These are phyloP conservation scores for Hetaerina titia DNA, from an alignment of 2,888 invertebrate species.

Conservation along the genomic window DNA sequence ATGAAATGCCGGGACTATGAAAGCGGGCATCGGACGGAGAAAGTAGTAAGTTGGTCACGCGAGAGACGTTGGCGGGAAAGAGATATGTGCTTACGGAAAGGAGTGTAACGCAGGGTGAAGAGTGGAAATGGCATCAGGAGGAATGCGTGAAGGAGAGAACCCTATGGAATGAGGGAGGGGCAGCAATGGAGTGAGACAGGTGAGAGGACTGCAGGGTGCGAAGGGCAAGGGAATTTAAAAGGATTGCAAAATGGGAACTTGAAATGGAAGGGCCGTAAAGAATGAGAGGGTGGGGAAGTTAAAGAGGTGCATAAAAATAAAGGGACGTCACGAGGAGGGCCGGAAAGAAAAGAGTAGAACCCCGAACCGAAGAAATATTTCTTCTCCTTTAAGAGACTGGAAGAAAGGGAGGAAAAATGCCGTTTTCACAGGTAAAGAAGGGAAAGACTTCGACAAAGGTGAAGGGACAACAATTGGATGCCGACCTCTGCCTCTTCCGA, in stretches of 20 bases:
- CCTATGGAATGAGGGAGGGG: not conserved
- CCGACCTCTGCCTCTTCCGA: not conserved
- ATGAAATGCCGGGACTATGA: not conserved
- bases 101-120: not conserved
- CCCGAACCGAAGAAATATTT: conserved; percentile 41
- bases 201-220: not conserved
- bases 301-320: conserved; percentile 46
- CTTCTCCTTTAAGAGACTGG: conserved; percentile 63
- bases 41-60: not conserved
- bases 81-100: not conserved
- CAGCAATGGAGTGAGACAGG: not conserved
- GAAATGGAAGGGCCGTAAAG: conserved; percentile 48
- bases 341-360: not conserved
- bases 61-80: not conserved
- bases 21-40: not conserved
- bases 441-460: conserved; percentile 1
- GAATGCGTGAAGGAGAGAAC: not conserved
- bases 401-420: conserved; percentile 15
- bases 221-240: not conserved
- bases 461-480: conserved; percentile 32
- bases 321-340: not conserved
- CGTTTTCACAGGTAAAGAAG: conserved; percentile 33
- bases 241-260: conserved; percentile 16
- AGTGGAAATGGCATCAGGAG: not conserved
- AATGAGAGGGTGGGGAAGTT: not conserved